Evolutionary conservation across 2,797 vertebrate species (phyloP).

Genomic region (Phoebastria nigripes): DNA sequence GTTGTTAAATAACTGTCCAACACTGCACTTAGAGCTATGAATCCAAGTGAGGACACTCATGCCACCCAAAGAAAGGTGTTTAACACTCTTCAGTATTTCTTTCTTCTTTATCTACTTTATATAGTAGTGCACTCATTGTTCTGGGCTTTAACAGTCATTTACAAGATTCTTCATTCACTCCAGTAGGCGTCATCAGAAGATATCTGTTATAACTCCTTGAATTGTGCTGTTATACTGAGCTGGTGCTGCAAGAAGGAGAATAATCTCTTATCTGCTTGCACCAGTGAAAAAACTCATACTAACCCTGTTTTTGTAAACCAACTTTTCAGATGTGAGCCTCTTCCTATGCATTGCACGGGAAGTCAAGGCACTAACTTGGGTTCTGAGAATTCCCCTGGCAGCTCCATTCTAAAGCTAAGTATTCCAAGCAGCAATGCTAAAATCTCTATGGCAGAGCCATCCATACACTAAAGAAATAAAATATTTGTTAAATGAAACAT

Average conservation of each 20-base stretch:
- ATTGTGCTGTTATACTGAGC: background rate
- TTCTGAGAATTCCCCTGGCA: background rate
- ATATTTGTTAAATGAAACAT: background rate
- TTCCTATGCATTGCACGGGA: background rate
- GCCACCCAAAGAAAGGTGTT: background rate
- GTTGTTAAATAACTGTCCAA: background rate
- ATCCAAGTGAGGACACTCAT: background rate
- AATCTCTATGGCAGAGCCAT: background rate
- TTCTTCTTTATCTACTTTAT: background rate
- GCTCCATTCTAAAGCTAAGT: background rate
- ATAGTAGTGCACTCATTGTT: background rate
- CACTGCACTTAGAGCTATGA: background rate
- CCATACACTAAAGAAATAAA: background rate
- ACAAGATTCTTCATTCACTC: background rate
- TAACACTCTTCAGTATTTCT: background rate
- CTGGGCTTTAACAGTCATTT: background rate
- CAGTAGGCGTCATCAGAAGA: fast-evolving
- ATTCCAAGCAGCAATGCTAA: background rate
- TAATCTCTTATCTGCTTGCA: background rate
- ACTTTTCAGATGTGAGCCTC: background rate
- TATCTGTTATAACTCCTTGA: background rate
- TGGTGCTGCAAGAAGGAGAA: background rate
- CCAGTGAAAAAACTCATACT: background rate
- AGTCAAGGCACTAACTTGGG: background rate
- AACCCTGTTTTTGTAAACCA: background rate